A percentile compares a stretch with the other conserved stretches of the same genome.
phyloP scores from a whole-genome alignment of 2,797 vertebrate genomes.

The Sebastes hubbsi region DNA sequence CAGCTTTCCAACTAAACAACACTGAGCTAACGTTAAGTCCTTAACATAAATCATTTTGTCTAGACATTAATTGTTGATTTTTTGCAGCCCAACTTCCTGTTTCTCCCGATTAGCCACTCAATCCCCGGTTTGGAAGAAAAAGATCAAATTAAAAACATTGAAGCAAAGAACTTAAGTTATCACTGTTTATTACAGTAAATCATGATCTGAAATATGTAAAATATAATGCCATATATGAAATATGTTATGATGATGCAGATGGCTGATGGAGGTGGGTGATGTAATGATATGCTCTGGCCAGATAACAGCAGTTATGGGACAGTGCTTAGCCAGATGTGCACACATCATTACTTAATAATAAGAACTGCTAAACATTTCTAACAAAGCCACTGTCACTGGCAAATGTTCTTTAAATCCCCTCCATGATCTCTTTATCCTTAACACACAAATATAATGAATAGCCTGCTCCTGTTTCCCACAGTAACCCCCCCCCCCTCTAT shows the following conservation, averaged over 20 bases:
- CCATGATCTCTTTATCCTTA: background rate
- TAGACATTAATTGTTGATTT: too few relatives aligned
- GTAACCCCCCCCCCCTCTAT: background rate
- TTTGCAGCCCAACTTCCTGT: too few relatives aligned
- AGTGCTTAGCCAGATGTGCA: slow-evolving; percentile 42
- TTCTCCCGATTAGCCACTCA: too few relatives aligned
- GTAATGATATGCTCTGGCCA: slow-evolving; percentile 1
- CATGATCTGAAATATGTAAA: background rate
- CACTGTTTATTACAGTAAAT: background rate
- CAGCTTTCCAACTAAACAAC: too few relatives aligned
- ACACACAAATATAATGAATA: background rate
- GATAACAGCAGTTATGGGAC: slow-evolving; percentile 35
- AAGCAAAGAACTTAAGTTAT: background rate
- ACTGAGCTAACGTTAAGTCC: too few relatives aligned
- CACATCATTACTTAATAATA: slow-evolving; percentile 9
- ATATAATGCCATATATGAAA: slow-evolving; percentile 4
- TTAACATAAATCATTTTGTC: too few relatives aligned
- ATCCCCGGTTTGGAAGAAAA: too few relatives aligned
- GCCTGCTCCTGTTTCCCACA: background rate
- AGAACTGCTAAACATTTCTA: background rate
- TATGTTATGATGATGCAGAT: background rate
- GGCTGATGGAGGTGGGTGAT: background rate
- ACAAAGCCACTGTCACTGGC: background rate
- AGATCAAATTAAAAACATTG: background rate
- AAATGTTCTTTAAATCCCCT: slow-evolving; percentile 1